Base-by-base conservation (phyloP, 2,113 vertebrate genomes). In the Sceloporus tristichus region DNA sequence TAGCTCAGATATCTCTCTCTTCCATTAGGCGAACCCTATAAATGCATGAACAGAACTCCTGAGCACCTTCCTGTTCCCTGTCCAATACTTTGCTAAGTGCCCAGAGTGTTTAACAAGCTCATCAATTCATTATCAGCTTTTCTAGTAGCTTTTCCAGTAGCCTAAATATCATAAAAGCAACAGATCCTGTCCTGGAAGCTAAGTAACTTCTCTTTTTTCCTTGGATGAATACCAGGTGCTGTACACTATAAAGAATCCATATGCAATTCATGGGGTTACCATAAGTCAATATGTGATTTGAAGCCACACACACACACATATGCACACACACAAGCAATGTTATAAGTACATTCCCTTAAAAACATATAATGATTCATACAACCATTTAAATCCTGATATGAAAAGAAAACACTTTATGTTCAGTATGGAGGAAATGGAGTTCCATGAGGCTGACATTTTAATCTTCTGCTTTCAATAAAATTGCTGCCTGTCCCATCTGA, bases 391-490 rank as follows among this genome's bases (percentile, higher is more conserved):
- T 85, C 80, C 74, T 62, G 56, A 66, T 23, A 73, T 27, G 66
- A 88, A 91, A 93, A 85, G 6, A 89, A 75, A 34, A 83, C 14
- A 66, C 48, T 77, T 78, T 54, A 2, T 79, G 90, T 59, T 59
- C 34, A 19, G 40, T 2, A 40, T 73, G 59, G 40, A 90, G 2
- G 34, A 25, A 75, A 73, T 3, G 13, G 0, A 0, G 85, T 90
- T 92, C 89, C 88, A 1, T 38, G 13, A 88, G 1, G 42, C n/a
- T 25, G 89, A 85, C 25, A 2, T 88, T 89, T 90, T 80, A 85
- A 91, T 48, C 21, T 62, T 85, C 85, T 75, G 86, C 76, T 94
- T 93, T 91, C 79, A 90, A 91, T 77, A 74, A 66, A 91, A 7
- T 79, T 70, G 53, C 90, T 19, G 85, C 27, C 75, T 88, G 86